Percentiles rank a stretch among this genome's conserved stretches.
Conservation (phyloP, 2,888 invertebrate genomes). For the Melikaiella ostensackeni region DNA sequence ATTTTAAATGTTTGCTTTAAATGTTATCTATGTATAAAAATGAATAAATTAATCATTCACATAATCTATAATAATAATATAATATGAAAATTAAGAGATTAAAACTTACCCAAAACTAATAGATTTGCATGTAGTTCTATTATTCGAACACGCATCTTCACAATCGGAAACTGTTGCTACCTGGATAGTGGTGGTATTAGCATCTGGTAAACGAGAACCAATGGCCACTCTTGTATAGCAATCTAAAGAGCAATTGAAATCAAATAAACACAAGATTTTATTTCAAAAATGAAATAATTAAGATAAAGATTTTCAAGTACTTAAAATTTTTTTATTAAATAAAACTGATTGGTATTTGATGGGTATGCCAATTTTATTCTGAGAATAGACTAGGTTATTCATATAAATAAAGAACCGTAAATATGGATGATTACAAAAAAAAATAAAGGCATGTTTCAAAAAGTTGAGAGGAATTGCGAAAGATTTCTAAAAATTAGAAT, state of each 20-base stretch:
- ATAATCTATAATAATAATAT: too few relatives aligned
- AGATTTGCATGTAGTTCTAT: conserved; percentile 76
- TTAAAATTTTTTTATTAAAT: neutral
- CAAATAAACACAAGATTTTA: neutral
- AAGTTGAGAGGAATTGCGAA: too few relatives aligned
- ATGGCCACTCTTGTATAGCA: conserved; percentile 80
- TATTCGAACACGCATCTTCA: conserved; percentile 77
- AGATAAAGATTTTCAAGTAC: neutral
- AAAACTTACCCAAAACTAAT: conserved; percentile 79
- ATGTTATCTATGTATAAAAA: too few relatives aligned
- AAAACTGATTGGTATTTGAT: neutral
- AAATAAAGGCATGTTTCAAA: too few relatives aligned
- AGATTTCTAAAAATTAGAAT: too few relatives aligned
- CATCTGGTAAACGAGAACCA: conserved; percentile 76
- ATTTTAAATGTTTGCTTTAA: too few relatives aligned
- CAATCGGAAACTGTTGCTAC: conserved; percentile 77
- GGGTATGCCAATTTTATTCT: too few relatives aligned
- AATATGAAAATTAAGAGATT: conserved; percentile 5
- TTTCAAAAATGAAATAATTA: neutral
- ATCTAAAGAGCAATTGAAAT: conserved; percentile 72
- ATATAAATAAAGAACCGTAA: too few relatives aligned
- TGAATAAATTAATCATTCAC: too few relatives aligned
- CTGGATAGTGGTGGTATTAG: conserved; percentile 73
- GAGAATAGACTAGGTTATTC: too few relatives aligned
- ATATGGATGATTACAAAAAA: too few relatives aligned